Evolutionary conservation across 2,113 vertebrate genomes (phyloP).

Genomic region (Puffinus mauretanicus): DNA sequence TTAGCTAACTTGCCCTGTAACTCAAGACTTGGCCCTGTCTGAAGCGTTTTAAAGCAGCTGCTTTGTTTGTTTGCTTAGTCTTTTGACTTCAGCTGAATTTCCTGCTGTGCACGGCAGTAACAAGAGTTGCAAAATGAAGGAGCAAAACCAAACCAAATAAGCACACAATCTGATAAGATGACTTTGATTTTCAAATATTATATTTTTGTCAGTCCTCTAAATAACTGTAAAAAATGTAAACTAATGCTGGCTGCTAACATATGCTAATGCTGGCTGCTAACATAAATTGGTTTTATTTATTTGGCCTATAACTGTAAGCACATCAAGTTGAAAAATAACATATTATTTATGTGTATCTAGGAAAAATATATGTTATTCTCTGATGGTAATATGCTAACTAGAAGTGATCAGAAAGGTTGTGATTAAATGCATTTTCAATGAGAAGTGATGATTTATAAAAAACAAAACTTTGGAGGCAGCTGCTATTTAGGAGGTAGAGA

Average conservation of each 20-base stretch:
- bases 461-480: not conserved
- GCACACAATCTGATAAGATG: not conserved
- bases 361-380: not conserved
- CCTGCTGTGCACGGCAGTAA: slow-evolving; percentile 9
- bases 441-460: not conserved
- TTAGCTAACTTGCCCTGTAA: not conserved
- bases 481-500: not conserved
- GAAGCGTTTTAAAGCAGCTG: not conserved
- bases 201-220: not conserved
- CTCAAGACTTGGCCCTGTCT: not conserved
- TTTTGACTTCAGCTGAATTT: slow-evolving; percentile 16
- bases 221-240: not conserved
- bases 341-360: not conserved
- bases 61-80: slow-evolving; percentile 48
- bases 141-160: slow-evolving; percentile 45
- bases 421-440: not conserved
- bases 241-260: not conserved
- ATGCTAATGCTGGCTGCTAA: not conserved
- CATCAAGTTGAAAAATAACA: not conserved
- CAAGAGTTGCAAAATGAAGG: not conserved
- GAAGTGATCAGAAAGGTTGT: not conserved
- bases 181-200: not conserved
- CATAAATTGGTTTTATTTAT: not conserved
- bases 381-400: not conserved
- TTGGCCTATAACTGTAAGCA: not conserved